Conservation (phyloP, 2,113 vertebrate species). For the Thalassoma bifasciatum region DNA sequence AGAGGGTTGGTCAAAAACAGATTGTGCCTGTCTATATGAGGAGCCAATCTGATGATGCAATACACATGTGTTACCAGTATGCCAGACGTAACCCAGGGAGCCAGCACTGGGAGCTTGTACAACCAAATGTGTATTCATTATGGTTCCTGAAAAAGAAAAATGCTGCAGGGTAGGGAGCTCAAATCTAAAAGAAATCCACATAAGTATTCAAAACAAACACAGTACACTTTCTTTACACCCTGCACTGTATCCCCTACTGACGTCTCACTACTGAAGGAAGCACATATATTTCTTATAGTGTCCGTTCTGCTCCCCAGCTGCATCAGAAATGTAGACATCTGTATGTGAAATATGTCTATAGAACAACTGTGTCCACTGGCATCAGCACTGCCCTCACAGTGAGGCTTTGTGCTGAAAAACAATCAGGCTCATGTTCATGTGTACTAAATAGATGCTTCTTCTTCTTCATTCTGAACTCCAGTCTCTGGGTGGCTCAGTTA, state of each 20-base stretch:
- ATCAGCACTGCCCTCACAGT: slow-evolving; percentile 18
- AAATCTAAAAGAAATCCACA: no score
- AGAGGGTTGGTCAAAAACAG: no score
- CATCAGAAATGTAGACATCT: slow-evolving; percentile 1
- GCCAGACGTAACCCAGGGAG: slow-evolving; percentile 8
- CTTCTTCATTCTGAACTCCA: slow-evolving; percentile 29
- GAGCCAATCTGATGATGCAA: no score
- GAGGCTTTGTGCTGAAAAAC: slow-evolving; percentile 35
- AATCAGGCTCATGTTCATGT: slow-evolving; percentile 23
- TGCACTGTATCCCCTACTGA: background rate
- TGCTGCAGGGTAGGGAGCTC: background rate
- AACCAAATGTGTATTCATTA: slow-evolving; percentile 41
- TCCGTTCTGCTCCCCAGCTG: slow-evolving; percentile 1
- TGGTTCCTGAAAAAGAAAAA: slow-evolving; percentile 22
- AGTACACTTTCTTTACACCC: background rate
- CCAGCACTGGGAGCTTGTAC: background rate
- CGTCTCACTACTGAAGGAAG: background rate
- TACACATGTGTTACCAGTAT: background rate
- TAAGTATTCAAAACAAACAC: background rate
- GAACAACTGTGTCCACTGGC: slow-evolving; percentile 35
- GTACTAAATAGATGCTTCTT: slow-evolving; percentile 10
- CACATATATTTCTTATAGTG: background rate
- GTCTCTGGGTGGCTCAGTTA: slow-evolving; percentile 32
- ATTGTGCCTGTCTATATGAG: no score
- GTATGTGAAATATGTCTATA: background rate